phyloP scores from a whole-genome alignment of 2,888 invertebrate genomes.

The Epicampocera succincta region DNA sequence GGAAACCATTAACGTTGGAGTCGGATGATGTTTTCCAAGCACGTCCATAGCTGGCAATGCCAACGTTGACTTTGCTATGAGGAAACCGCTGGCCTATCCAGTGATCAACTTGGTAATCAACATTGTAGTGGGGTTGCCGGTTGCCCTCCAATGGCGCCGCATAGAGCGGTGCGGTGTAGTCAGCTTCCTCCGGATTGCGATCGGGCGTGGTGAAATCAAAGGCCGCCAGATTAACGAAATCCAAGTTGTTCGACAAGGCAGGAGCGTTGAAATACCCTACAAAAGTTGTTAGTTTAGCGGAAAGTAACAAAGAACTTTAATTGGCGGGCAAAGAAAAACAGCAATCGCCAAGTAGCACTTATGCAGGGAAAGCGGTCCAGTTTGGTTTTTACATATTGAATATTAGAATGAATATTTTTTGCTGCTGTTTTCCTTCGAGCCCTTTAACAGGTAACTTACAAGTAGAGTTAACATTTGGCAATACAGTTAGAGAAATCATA shows the following conservation, averaged over 20 bases:
- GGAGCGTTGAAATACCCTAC: constrained; percentile 90
- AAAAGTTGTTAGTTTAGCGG: no score
- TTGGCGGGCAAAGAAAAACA: no score
- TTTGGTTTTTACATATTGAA: neutral
- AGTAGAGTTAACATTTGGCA: constrained; percentile 90
- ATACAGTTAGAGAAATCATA: constrained; percentile 86
- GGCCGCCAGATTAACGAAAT: constrained; percentile 89
- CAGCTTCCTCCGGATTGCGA: constrained; percentile 90
- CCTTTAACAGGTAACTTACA: constrained; percentile 82
- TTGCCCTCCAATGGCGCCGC: constrained; percentile 85
- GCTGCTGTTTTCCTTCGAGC: no score
- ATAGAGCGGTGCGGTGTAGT: constrained; percentile 88
- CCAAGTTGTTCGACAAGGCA: constrained; percentile 87
- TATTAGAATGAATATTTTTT: no score
- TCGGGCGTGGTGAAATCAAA: constrained; percentile 90
- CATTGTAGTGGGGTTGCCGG: constrained; percentile 84
- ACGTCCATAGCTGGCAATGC: constrained; percentile 87
- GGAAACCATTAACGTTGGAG: constrained; percentile 88
- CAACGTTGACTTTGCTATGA: constrained; percentile 87
- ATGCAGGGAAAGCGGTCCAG: no score
- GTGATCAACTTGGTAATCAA: constrained; percentile 85
- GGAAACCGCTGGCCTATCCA: constrained; percentile 85
- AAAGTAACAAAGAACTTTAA: no score
- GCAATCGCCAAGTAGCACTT: no score
- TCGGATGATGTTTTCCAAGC: constrained; percentile 90